Conservation (phyloP, 2,888 invertebrate species). For the Buathra laborator region DNA sequence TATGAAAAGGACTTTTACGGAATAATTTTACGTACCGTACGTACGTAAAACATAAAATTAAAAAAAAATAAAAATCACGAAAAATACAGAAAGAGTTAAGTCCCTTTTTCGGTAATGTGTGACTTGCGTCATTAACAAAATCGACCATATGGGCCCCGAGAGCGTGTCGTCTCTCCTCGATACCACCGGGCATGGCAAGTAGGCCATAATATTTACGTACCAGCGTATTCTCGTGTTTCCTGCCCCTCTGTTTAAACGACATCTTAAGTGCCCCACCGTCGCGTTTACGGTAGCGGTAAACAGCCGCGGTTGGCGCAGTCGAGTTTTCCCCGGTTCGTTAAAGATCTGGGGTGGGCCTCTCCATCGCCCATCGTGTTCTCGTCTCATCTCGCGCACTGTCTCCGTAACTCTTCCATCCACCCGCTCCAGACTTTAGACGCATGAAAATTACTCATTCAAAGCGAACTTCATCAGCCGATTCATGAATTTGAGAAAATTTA, state of each 20-base stretch:
- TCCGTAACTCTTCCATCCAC: slow-evolving; percentile 20
- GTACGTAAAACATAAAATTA: too few relatives aligned
- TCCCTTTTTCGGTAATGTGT: slow-evolving; percentile 14
- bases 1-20: too few relatives aligned
- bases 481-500: too few relatives aligned
- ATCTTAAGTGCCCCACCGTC: slow-evolving; percentile 82
- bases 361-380: not conserved
- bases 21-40: too few relatives aligned
- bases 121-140: slow-evolving; percentile 63
- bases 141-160: slow-evolving; percentile 56
- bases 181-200: slow-evolving; percentile 76
- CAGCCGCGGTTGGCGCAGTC: slow-evolving; percentile 74
- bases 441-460: not conserved
- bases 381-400: slow-evolving; percentile 18
- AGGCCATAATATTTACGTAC: slow-evolving; percentile 83
- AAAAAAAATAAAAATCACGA: not conserved
- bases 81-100: slow-evolving; percentile 1
- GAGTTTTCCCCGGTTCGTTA: slow-evolving; percentile 72
- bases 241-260: slow-evolving; percentile 84
- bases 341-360: slow-evolving; percentile 57
- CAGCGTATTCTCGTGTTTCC: slow-evolving; percentile 84
- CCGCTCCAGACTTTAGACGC: not conserved
- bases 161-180: slow-evolving; percentile 54
- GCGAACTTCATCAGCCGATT: too few relatives aligned
- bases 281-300: slow-evolving; percentile 81